A percentile compares a stretch with the other conserved stretches of the same genome.
Conservation (phyloP, 2,797 vertebrate genomes). For the Leptodactylus fallax region DNA sequence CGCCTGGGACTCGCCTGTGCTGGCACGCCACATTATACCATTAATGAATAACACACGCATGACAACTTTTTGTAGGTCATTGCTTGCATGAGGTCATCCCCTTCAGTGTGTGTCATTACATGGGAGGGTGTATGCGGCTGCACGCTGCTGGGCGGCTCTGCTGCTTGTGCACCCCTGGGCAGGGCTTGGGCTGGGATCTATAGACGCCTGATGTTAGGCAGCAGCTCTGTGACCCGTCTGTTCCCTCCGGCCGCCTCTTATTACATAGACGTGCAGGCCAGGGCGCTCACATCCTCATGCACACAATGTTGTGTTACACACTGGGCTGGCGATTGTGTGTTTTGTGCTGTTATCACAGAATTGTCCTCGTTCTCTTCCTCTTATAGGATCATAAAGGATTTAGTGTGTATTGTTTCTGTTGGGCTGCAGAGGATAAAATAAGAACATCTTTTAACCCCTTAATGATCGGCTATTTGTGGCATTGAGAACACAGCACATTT, state of each 20-base stretch:
- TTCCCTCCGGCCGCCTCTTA: background rate
- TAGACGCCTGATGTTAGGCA: background rate
- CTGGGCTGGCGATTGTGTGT: background rate
- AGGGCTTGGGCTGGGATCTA: background rate
- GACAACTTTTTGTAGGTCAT: slow-evolving; percentile 49
- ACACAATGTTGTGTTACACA: background rate
- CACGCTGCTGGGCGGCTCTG: background rate
- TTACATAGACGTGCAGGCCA: background rate
- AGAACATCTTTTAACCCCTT: background rate
- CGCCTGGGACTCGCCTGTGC: background rate
- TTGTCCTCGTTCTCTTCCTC: background rate
- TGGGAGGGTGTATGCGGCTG: background rate
- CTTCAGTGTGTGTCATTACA: slow-evolving; percentile 26
- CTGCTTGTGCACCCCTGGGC: background rate
- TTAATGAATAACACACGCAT: slow-evolving; percentile 38
- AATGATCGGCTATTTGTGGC: too few species aligned
- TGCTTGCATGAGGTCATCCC: slow-evolving; percentile 53
- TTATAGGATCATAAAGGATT: background rate
- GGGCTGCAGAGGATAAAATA: background rate
- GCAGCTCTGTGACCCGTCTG: slow-evolving; percentile 6
- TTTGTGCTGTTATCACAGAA: background rate
- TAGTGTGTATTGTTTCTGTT: background rate
- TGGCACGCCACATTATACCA: background rate
- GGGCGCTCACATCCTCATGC: background rate
- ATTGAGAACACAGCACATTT: too few species aligned